phyloP scores from a whole-genome alignment of 2,113 vertebrate genomes.

The Cyprinodon brontotheroides region DNA sequence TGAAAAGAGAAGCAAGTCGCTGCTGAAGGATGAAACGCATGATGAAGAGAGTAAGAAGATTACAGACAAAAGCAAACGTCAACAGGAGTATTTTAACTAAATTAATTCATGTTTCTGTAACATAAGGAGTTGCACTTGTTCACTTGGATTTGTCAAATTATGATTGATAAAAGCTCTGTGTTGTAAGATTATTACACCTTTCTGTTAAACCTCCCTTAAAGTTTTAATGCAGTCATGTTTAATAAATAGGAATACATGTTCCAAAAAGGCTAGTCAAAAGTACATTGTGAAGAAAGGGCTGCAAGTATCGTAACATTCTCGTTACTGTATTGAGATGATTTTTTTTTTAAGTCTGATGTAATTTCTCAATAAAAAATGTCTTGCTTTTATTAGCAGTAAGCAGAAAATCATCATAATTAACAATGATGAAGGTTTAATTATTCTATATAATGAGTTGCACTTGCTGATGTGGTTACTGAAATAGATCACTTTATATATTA shows the following conservation, averaged over 20 bases:
- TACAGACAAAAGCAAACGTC: slow-evolving; percentile 48
- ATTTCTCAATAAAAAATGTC: not conserved
- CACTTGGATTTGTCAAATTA: not conserved
- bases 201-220: slow-evolving; percentile 1
- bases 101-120: slow-evolving; percentile 33
- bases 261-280: not conserved
- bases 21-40: slow-evolving; percentile 26
- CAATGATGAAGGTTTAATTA: not conserved
- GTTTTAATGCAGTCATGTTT: not conserved
- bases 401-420: not conserved
- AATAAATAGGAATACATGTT: not conserved
- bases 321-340: not conserved
- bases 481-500: no score
- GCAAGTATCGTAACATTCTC: no score
- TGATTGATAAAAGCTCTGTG: slow-evolving; percentile 12
- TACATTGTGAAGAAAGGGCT: not conserved
- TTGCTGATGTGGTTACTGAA: not conserved
- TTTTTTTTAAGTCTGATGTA: not conserved
- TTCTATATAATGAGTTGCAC: not conserved
- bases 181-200: not conserved
- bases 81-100: slow-evolving; percentile 38
- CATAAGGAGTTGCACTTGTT: slow-evolving; percentile 1
- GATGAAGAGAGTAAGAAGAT: slow-evolving; percentile 41
- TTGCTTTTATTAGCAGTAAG: not conserved
- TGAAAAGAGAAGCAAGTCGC: slow-evolving; percentile 13